Evolutionary conservation across 2,113 vertebrate species (phyloP), one percentile per base, ranked within the genome.

Genomic region (Calypte anna): DNA sequence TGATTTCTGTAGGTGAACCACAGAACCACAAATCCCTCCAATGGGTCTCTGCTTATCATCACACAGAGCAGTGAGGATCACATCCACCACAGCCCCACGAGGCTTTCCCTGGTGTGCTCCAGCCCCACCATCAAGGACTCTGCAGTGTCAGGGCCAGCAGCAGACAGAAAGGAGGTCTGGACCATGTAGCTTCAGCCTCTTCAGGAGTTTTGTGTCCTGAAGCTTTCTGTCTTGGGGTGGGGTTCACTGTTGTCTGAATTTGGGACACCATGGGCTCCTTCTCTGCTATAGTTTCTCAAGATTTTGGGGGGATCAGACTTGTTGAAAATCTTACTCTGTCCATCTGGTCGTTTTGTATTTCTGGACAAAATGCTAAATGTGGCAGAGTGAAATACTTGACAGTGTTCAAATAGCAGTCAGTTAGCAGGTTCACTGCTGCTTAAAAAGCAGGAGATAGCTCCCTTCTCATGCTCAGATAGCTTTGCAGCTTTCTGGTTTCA

Each of bases 11-110:
- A 81, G 91, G 84, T 0, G 7, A 92, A 33, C 58, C 77, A 57
- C 83, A 64, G 44, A 95, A 72, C 86, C 94, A 79, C 89, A 89
- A 91, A 87, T n/a, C 62, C 89, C 78, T 84, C 40, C 38, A 53
- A 66, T 69, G n/a, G 73, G 74, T 51, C 58, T 89, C 83, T 92
- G 84, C 74, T 85, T 55, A 80, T 69, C 82, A 68, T 86, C 74
- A 82, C 58, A 40, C 11, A 28, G 80, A 9, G 1, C 0, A 69
- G 63, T 2, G 4, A 38, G 64, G 43, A 53, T 82, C 64, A 67
- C 48, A 94, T 67, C 90, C 53, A 48, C 63, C 14, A 10, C 0
- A 0, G 66, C 40, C 46, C 31, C 0, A 0, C 2, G 2, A 1
- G 3, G 27, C 40, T 75, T 53, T 87, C 81, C n/a, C 57, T 24